Percentiles rank a stretch among this genome's conserved stretches.
Conservation (phyloP, 2,888 invertebrate genomes). For the Stenodera caucasica region DNA sequence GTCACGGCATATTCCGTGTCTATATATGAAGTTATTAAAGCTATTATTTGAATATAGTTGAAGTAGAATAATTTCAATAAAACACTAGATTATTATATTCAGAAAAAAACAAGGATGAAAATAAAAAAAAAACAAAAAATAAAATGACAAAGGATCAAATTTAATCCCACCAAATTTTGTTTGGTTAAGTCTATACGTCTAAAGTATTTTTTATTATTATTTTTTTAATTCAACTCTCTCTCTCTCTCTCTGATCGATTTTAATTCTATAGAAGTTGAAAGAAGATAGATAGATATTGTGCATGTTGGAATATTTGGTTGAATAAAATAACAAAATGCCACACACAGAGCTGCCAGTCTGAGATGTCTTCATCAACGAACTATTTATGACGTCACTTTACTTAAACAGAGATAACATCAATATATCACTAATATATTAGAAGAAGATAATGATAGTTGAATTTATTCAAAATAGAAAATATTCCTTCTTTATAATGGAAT, state of each 20-base stretch:
- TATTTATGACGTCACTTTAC: constrained; percentile 53
- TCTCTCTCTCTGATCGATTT: constrained; percentile 5
- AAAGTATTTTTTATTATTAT: not conserved
- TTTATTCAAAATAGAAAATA: constrained; percentile 18
- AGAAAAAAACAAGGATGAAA: not conserved
- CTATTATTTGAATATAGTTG: constrained; percentile 3
- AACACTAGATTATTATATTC: not conserved
- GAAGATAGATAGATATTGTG: constrained; percentile 12
- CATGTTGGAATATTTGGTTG: constrained; percentile 37
- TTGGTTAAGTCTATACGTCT: not conserved
- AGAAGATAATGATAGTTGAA: constrained; percentile 18
- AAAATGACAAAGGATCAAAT: constrained; percentile 10
- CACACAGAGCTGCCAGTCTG: constrained; percentile 55
- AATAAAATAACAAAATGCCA: constrained; percentile 53
- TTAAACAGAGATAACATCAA: constrained; percentile 23
- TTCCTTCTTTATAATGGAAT: constrained; percentile 19
- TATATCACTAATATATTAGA: constrained; percentile 3
- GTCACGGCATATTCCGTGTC: constrained; percentile 37
- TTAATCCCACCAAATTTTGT: not conserved
- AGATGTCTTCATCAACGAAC: constrained; percentile 57
- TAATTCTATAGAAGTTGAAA: not conserved
- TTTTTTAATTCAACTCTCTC: constrained; percentile 14
- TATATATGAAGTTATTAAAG: constrained; percentile 34
- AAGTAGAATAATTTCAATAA: not conserved
- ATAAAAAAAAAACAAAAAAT: not conserved